Base-by-base conservation (phyloP, 2,113 vertebrate species). In the Notiomystis cincta region DNA sequence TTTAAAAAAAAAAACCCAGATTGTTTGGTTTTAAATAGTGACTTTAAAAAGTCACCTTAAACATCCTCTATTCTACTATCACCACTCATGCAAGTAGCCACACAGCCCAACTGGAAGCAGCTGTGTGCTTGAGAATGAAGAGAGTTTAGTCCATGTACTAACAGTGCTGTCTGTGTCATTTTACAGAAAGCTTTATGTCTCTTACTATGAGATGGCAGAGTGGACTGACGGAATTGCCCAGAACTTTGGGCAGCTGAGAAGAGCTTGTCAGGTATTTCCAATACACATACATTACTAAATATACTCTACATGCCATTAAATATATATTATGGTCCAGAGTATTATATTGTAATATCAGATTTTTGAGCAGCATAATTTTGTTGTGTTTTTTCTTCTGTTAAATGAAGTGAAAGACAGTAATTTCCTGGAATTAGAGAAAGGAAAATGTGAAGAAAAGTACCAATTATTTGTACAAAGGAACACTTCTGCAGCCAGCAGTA, bases 21-120 rank as follows among this genome's bases (percentile, higher is more conserved):
- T 16, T 0, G 0, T n/a, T 86, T 80, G 0, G 2, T 5, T 67
- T 89, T 64, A 58, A 70, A 33, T 11, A 72, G 3, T 22, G 3
- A 40, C 4, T 79, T 1, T 38, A 60, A 47, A 27, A 84, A 80
- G 22, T 1, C 14, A n/a, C 10, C 8, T 64, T 51, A 72, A 87
- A 38, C 13, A 64, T 53, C 10, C 5, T 65, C 10, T 15, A 8
- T 13, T 77, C 6, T 31, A 64, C 10, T 14, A 28, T 30, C 4
- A 50, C 3, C 5, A 17, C 57, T 73, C n/a, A 12, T 45, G 11
- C 15, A 19, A 48, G 6, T 12, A 42, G 11, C n/a, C 19, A 53
- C 12, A 10, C 2, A 30, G 17, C 12, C 10, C 45, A 73, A 37
- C 7, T 33, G 47, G 31, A 61, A 77, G 4, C 2, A 79, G 15